Conservation (phyloP, 2,797 vertebrate genomes). For the Sebastes iracundus region DNA sequence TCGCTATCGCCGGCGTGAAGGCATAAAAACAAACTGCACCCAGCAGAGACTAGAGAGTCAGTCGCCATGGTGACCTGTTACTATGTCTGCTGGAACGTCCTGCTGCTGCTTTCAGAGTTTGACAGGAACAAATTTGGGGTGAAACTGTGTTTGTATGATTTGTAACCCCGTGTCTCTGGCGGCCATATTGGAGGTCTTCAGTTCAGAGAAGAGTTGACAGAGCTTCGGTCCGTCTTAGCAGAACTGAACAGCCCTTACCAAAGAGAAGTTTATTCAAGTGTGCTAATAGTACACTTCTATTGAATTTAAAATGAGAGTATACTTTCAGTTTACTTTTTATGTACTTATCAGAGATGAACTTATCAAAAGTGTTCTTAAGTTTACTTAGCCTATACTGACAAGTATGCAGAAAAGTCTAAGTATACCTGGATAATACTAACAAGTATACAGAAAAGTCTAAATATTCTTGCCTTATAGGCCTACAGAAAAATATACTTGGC, state of each 20-base stretch:
- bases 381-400: too few relatives aligned
- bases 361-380: too few relatives aligned
- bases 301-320: too few relatives aligned
- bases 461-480: too few relatives aligned
- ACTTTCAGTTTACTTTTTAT: too few relatives aligned
- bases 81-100: not conserved
- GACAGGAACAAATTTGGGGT: conserved; percentile 10
- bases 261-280: too few relatives aligned
- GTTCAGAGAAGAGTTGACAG: not conserved
- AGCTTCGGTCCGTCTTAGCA: not conserved
- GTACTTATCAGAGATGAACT: too few relatives aligned
- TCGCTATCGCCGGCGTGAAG: not conserved
- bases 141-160: conserved; percentile 10
- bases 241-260: not conserved
- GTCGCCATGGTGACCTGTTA: not conserved
- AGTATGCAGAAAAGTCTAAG: too few relatives aligned
- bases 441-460: too few relatives aligned
- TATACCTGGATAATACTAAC: too few relatives aligned
- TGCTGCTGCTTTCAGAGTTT: not conserved
- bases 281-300: too few relatives aligned
- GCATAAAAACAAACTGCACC: not conserved
- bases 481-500: too few relatives aligned
- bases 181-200: not conserved
- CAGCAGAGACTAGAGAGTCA: not conserved
- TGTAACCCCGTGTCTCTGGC: not conserved